Conservation (phyloP, 2,888 invertebrate species). For the Steromphala cineraria region DNA sequence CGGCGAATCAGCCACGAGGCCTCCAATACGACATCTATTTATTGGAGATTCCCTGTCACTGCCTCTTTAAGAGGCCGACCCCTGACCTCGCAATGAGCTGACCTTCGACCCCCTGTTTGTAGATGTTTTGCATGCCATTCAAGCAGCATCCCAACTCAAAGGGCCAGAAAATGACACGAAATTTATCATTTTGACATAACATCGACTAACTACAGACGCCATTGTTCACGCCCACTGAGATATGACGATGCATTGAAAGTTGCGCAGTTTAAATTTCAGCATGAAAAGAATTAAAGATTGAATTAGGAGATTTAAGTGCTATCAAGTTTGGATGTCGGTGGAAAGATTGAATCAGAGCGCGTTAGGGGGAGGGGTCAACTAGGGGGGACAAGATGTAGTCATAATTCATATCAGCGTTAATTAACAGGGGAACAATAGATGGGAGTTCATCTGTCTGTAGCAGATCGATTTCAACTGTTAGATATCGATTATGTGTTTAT, state of each 20-base stretch:
- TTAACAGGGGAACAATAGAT: no score
- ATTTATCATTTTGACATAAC: slow-evolving; percentile 12
- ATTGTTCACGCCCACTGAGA: neutral
- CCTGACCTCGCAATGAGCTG: neutral
- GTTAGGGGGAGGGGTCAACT: no score
- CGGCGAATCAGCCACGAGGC: neutral
- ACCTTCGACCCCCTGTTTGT: slow-evolving; percentile 6
- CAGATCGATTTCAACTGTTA: no score
- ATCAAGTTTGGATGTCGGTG: no score
- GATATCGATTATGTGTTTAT: no score
- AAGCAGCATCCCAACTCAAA: neutral
- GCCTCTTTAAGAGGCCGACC: slow-evolving; percentile 11
- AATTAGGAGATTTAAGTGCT: no score
- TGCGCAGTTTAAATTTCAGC: neutral
- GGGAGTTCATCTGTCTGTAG: no score
- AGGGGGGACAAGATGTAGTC: no score
- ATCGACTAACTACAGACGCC: neutral
- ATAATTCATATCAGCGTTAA: no score
- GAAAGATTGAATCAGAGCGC: no score
- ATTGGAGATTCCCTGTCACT: slow-evolving; percentile 7
- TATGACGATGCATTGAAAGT: neutral
- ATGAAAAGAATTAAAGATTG: no score
- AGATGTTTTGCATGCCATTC: slow-evolving; percentile 15
- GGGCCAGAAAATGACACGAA: slow-evolving; percentile 12
- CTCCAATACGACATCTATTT: slow-evolving; percentile 11